Conservation (phyloP, 1,140 invertebrate species). For the Trichonephila clavata region DNA sequence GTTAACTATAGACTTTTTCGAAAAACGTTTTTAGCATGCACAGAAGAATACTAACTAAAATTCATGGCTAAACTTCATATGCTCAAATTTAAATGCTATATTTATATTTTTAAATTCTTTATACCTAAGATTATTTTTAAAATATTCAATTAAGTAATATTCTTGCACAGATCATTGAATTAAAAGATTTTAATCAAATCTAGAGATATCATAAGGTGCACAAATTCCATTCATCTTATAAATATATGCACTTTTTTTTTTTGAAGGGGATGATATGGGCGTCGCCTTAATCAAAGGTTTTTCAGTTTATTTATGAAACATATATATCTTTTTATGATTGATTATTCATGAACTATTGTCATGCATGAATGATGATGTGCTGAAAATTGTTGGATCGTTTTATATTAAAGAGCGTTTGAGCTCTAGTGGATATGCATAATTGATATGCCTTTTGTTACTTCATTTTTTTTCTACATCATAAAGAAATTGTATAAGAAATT, state of each 20-base stretch:
- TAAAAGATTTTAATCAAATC: not conserved
- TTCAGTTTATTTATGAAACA: not conserved
- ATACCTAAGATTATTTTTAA: no score
- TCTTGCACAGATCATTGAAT: not conserved
- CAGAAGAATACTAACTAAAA: no score
- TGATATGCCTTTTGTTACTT: not conserved
- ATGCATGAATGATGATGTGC: not conserved
- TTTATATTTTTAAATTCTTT: no score
- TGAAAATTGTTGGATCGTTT: not conserved
- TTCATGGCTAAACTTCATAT: no score
- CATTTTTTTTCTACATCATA: no score
- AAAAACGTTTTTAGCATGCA: no score
- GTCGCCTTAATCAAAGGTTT: not conserved
- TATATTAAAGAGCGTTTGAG: not conserved
- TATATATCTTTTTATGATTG: not conserved
- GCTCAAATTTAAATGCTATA: no score
- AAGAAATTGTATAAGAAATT: no score
- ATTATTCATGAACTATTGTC: constrained; percentile 20
- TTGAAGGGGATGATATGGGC: not conserved
- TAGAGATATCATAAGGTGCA: no score
- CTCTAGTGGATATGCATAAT: not conserved
- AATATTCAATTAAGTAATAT: no score
- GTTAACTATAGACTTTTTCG: no score
- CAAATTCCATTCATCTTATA: no score
- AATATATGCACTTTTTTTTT: not conserved